Evolutionary conservation across 2,888 invertebrate genomes (phyloP).

Genomic region (Agrochola circellaris): DNA sequence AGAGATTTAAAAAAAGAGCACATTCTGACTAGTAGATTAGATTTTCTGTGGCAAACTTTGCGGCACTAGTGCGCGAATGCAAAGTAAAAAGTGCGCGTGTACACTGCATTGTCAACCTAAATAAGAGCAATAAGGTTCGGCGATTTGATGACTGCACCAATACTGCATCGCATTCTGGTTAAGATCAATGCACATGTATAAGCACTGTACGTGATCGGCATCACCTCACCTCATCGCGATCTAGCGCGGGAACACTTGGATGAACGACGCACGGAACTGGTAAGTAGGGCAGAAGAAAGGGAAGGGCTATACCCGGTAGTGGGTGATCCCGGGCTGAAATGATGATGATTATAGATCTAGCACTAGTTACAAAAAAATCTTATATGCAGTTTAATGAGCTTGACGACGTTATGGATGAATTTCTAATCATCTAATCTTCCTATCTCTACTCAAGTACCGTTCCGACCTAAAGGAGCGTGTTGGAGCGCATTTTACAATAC

Average conservation of each 20-base stretch:
- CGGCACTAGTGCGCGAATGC: neutral
- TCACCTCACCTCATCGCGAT: no score
- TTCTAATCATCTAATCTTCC: neutral
- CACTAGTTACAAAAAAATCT: neutral
- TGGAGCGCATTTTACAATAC: neutral
- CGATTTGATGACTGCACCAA: no score
- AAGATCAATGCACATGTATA: no score
- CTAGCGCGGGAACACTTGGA: neutral
- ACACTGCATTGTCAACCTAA: neutral
- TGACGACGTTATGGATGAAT: neutral
- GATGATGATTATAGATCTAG: neutral
- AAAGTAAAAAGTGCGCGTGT: neutral
- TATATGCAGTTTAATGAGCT: conserved; percentile 25
- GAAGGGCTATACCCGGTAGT: neutral
- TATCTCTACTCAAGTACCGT: conserved; percentile 5
- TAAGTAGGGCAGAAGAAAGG: neutral
- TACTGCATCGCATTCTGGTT: no score
- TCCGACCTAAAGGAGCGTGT: conserved; percentile 10
- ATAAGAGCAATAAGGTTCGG: neutral
- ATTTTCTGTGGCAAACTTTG: neutral
- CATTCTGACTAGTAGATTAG: neutral
- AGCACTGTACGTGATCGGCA: no score
- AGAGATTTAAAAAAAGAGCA: neutral
- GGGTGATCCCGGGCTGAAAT: neutral
- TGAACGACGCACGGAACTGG: neutral